phyloP scores from a whole-genome alignment of 2,113 vertebrate genomes.

The Phoenicopterus ruber region DNA sequence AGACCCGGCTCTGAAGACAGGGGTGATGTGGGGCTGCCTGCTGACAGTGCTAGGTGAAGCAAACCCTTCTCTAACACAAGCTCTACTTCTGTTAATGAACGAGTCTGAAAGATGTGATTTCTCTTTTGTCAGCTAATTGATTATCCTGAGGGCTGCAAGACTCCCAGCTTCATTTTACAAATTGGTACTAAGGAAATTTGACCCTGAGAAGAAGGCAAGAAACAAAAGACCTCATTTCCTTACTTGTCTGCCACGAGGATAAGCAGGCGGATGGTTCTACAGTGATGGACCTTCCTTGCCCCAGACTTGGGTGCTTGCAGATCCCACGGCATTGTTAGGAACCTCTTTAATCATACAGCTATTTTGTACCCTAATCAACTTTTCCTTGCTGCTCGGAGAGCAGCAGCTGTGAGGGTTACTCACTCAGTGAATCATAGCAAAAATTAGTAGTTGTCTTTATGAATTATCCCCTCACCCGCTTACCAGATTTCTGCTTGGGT shows the following conservation, averaged over 20 bases:
- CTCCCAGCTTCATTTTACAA: not conserved
- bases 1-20: not conserved
- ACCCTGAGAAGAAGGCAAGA: not conserved
- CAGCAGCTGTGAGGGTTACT: constrained; percentile 19
- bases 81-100: not conserved
- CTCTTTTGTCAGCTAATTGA: not conserved
- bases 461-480: not conserved
- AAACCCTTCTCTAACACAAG: not conserved
- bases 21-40: not conserved
- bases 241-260: not conserved
- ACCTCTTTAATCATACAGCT: not conserved
- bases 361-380: not conserved
- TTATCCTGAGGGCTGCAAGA: not conserved
- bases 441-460: constrained; percentile 19
- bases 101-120: not conserved
- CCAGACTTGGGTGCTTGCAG: not conserved
- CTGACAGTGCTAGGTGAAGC: not conserved
- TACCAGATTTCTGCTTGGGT: not conserved
- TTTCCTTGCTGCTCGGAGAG: not conserved
- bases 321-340: not conserved
- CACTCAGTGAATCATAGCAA: constrained; percentile 15
- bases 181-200: not conserved
- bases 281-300: rapidly evolving
- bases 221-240: not conserved
- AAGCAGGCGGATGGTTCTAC: not conserved